phyloP scores from a whole-genome alignment of 2,888 invertebrate species.

The Philopedon plagiatum region DNA sequence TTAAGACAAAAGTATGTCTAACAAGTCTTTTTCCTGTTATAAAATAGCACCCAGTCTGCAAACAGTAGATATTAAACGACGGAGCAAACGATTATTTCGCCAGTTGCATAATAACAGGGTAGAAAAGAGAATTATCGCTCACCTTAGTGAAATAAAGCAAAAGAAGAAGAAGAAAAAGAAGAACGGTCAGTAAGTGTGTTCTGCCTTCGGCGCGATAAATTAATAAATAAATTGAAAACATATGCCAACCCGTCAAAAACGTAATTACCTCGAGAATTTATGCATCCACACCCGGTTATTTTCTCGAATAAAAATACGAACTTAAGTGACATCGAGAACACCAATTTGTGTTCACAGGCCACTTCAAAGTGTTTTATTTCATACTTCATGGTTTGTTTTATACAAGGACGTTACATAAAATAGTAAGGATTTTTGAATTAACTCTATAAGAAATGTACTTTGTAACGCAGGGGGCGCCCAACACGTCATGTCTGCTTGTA shows the following conservation, averaged over 20 bases:
- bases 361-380: constrained; percentile 10
- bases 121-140: constrained; percentile 46
- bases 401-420: not conserved
- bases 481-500: too few species aligned
- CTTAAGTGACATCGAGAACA: constrained; percentile 46
- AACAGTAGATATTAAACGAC: constrained; percentile 10
- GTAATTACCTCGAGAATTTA: constrained; percentile 57
- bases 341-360: constrained; percentile 37
- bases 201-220: constrained; percentile 54
- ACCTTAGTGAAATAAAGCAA: constrained; percentile 40
- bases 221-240: constrained; percentile 61
- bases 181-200: constrained; percentile 40
- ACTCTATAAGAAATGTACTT: too few species aligned
- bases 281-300: constrained; percentile 41
- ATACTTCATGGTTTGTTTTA: constrained; percentile 6
- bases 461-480: too few species aligned
- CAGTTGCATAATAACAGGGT: constrained; percentile 51
- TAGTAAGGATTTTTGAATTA: not conserved
- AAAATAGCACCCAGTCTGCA: constrained; percentile 3
- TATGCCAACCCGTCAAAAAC: constrained; percentile 59
- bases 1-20: not conserved
- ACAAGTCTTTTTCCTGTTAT: not conserved
- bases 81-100: constrained; percentile 37
- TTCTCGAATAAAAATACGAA: constrained; percentile 39
- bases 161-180: constrained; percentile 16